Evolutionary conservation across 2,888 invertebrate species (phyloP).

Genomic region (Drosophila macrothrix): DNA sequence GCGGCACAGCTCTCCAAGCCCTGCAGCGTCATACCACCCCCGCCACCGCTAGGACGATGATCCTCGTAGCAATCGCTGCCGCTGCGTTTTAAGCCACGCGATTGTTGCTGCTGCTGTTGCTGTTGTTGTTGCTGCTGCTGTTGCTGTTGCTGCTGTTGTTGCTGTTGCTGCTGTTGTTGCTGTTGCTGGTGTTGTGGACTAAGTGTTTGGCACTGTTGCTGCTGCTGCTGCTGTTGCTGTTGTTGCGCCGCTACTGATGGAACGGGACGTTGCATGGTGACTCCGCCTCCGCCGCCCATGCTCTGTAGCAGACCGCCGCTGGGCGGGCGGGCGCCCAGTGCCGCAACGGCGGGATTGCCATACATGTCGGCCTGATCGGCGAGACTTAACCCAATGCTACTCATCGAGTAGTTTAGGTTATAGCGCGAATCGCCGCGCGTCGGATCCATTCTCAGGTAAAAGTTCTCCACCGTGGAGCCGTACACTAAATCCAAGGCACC

Average conservation of each 20-base stretch:
- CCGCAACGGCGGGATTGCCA: slow-evolving; percentile 86
- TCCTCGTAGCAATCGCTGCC: slow-evolving; percentile 93
- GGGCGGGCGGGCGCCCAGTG: slow-evolving; percentile 86
- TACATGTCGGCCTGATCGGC: slow-evolving; percentile 93
- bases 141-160: slow-evolving; percentile 64
- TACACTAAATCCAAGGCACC: slow-evolving; percentile 79
- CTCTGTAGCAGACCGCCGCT: slow-evolving; percentile 87
- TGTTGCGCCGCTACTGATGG: slow-evolving; percentile 83
- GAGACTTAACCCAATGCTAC: slow-evolving; percentile 91
- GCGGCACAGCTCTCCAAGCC: slow-evolving; percentile 82
- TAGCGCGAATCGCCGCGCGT: slow-evolving; percentile 96
- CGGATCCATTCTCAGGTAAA: slow-evolving; percentile 90
- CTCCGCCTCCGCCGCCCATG: slow-evolving; percentile 81
- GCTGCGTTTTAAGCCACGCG: slow-evolving; percentile 88
- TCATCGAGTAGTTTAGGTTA: slow-evolving; percentile 93
- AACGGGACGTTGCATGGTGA: slow-evolving; percentile 72
- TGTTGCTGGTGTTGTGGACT: slow-evolving; percentile 82
- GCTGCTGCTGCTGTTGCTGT: slow-evolving; percentile 63
- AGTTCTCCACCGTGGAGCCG: slow-evolving; percentile 85
- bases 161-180: slow-evolving; percentile 68
- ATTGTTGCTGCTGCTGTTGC: slow-evolving; percentile 68
- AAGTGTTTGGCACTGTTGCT: slow-evolving; percentile 36
- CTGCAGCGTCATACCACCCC: slow-evolving; percentile 82
- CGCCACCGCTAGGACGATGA: slow-evolving; percentile 85
- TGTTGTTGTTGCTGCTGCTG: slow-evolving; percentile 69